Conservation (phyloP, 1,140 invertebrate species). For the Bombus haemorrhoidalis region DNA sequence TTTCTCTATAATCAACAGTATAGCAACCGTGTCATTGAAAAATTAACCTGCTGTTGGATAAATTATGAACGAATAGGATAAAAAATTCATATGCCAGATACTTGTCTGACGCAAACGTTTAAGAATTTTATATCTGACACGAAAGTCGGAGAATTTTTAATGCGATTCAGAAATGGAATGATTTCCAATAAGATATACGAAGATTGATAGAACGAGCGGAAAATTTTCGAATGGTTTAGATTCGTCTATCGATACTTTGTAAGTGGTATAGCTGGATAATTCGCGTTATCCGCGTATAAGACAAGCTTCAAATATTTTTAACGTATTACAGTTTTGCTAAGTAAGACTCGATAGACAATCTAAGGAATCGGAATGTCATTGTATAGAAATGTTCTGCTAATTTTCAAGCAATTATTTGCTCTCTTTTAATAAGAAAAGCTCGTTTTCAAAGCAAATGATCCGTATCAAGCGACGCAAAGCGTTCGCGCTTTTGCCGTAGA, state of each 20-base stretch:
- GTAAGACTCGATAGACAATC: neutral
- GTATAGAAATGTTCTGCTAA: neutral
- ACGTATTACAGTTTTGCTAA: neutral
- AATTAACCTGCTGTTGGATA: neutral
- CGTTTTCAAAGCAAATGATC: neutral
- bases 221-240: neutral
- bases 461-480: too few relatives aligned
- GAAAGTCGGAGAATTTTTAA: neutral
- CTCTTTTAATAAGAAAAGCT: neutral
- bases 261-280: neutral
- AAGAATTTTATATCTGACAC: neutral
- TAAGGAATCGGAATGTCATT: neutral
- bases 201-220: neutral
- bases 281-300: neutral
- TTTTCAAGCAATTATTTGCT: neutral
- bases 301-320: neutral
- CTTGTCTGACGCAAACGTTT: neutral
- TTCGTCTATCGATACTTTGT: neutral
- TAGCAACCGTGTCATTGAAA: neutral
- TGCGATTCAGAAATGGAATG: neutral
- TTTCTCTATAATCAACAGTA: neutral
- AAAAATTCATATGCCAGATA: neutral
- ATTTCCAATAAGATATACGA: neutral
- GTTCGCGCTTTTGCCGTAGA: neutral
- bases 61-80: neutral